A percentile compares a stretch with the other conserved stretches of the same genome.
Evolutionary conservation across 2,113 vertebrate species (phyloP).

Genomic region (Daphoenositta chrysoptera): DNA sequence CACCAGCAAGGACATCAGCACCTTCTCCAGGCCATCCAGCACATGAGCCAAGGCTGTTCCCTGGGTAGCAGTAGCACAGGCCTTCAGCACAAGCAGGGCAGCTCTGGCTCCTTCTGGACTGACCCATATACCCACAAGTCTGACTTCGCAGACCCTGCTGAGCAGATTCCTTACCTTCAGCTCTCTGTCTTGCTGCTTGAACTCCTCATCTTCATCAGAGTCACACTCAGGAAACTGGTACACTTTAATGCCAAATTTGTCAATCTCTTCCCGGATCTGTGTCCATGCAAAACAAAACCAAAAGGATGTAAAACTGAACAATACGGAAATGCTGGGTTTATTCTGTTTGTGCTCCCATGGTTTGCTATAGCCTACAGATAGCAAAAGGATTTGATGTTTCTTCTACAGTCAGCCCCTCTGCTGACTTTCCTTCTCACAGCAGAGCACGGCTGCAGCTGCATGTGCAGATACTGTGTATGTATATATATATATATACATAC

Average conservation of each 20-base stretch:
- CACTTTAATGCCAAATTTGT: constrained; percentile 93
- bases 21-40: neutral
- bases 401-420: neutral
- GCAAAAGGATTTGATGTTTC: neutral
- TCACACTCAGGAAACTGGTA: constrained; percentile 97
- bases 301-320: neutral
- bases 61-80: neutral
- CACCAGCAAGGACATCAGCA: neutral
- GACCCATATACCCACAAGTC: neutral
- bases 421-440: neutral
- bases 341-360: neutral
- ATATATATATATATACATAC: fast-evolving
- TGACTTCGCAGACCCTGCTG: neutral
- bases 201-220: constrained; percentile 94
- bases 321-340: neutral
- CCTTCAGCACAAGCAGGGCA: neutral
- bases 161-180: constrained; percentile 79
- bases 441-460: neutral
- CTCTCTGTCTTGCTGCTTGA: constrained; percentile 93
- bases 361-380: neutral
- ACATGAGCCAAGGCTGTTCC: neutral
- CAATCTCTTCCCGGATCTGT: constrained; percentile 92
- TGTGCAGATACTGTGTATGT: neutral
- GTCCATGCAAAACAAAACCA: neutral
- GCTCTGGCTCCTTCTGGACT: neutral